Conservation (phyloP, 2,113 vertebrate genomes). For the Lucifuga dentata region DNA sequence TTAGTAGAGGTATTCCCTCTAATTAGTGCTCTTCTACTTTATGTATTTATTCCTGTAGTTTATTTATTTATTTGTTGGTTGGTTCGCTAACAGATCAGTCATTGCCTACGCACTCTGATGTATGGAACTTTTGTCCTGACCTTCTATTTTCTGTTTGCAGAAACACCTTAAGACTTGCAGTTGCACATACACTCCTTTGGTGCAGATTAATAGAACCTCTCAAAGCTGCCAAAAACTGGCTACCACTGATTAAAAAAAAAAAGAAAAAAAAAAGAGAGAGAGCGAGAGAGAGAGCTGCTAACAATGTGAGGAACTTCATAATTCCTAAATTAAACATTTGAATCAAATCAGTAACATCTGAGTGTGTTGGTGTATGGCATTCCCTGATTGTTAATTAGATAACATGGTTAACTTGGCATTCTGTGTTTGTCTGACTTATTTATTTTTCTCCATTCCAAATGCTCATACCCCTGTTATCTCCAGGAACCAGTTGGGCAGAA, state of each 20-base stretch:
- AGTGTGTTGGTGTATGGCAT: constrained; percentile 52
- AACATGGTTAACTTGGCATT: constrained; percentile 65
- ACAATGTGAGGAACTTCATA: constrained; percentile 21
- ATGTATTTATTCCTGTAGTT: too few relatives aligned
- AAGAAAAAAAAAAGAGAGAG: too few relatives aligned
- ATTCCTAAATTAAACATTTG: constrained; percentile 25
- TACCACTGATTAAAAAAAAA: constrained; percentile 4
- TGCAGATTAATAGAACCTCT: background rate
- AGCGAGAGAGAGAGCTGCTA: too few relatives aligned
- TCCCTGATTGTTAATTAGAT: constrained; percentile 78
- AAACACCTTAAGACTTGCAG: background rate
- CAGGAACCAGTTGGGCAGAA: constrained; percentile 75
- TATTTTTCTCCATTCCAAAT: constrained; percentile 68
- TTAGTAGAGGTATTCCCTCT: background rate
- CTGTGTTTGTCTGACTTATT: constrained; percentile 67
- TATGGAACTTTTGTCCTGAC: too few relatives aligned
- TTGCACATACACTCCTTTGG: background rate
- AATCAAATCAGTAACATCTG: constrained; percentile 50
- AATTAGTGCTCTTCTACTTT: background rate
- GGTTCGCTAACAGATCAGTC: too few relatives aligned
- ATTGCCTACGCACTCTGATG: too few relatives aligned
- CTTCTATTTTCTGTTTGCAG: background rate
- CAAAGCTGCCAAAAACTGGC: background rate
- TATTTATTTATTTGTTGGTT: too few relatives aligned
- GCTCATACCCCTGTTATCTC: constrained; percentile 74